Evolutionary conservation across 2,888 invertebrate genomes (phyloP).

Genomic region (Girardia tigrina): DNA sequence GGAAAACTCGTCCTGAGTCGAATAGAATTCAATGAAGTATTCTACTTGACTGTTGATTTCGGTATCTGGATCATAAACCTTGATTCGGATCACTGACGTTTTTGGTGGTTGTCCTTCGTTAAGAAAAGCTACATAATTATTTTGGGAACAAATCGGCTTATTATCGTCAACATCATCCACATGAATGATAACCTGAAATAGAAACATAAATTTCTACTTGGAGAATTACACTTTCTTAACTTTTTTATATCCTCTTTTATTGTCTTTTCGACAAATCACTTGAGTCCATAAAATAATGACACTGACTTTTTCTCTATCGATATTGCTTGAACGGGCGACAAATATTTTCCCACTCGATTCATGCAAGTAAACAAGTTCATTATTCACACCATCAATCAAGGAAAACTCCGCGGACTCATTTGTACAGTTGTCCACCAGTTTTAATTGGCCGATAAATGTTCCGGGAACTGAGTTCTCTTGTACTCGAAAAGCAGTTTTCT

Average conservation of each 20-base stretch:
- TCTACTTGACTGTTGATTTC: neutral
- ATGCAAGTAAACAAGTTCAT: neutral
- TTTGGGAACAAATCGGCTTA: neutral
- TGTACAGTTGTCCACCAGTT: neutral
- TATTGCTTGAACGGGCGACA: neutral
- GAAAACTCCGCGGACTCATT: neutral
- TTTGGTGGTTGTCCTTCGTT: slow-evolving; percentile 2
- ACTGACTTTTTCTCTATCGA: neutral
- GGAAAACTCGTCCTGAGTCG: neutral
- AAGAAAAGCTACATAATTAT: neutral
- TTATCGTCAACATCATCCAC: slow-evolving; percentile 5
- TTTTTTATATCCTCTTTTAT: neutral
- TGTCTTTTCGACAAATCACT: neutral
- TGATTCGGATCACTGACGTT: slow-evolving; percentile 1
- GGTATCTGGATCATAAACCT: neutral
- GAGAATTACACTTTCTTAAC: no score
- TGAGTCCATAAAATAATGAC: neutral
- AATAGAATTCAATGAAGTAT: slow-evolving; percentile 6
- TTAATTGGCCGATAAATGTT: slow-evolving; percentile 12
- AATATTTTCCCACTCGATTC: neutral
- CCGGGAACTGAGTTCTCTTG: neutral
- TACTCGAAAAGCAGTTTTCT: neutral
- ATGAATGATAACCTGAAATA: neutral
- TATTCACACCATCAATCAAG: neutral
- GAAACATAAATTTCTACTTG: neutral